Evolutionary conservation across 2,888 invertebrate genomes (phyloP), one percentile per base, ranked within the genome.

Genomic region (Microplitis deprimator): DNA sequence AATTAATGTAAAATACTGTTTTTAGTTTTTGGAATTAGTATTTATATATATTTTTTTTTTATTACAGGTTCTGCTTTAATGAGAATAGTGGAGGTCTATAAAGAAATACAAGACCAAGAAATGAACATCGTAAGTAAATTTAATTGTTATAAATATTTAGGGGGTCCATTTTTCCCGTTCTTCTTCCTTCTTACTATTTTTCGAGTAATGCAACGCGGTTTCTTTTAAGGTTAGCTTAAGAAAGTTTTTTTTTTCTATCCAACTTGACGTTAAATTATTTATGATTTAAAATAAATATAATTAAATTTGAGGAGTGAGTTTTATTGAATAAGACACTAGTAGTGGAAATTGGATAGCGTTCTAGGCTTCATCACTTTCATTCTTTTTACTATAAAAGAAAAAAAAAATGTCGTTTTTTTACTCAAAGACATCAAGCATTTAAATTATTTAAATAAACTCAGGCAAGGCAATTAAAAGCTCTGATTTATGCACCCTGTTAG

Each of bases 61-160:
- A 89, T 92, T 93, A 50, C 93, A 97, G 97, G 97, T 87, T 94
- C 95, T 76, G 96, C 97, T 75, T 92, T 97, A 82, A 95, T 96
- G 94, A 96, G 96, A 91, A 96, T 97, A 84, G 97, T 97, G 69
- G 97, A 96, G 89, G 96, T 97, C 38, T 96, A 97, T 91, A 95
- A 96, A 89, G 97, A 97, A 90, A 97, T 97, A 82, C 97, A 97
- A 91, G 95, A 96, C 83, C 97, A 97, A 90, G 97, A 97, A 91
- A 95, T 97, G 94, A 97, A 96, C 89, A 97, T 97, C 88, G 97
- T 97, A 92, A 96, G 96, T 94, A 81, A 17, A 59, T 50, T 29
- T 29, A 29, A 29, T 29, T 29, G 29, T 29, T 29, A 29, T 29
- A 29, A 29, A 29, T 29, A 29, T 59, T 59, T 59, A 0, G 10